These are phyloP conservation scores for Pomatorhinus ruficollis DNA, from an alignment of 2,113 vertebrate species.

Conservation along the genomic window DNA sequence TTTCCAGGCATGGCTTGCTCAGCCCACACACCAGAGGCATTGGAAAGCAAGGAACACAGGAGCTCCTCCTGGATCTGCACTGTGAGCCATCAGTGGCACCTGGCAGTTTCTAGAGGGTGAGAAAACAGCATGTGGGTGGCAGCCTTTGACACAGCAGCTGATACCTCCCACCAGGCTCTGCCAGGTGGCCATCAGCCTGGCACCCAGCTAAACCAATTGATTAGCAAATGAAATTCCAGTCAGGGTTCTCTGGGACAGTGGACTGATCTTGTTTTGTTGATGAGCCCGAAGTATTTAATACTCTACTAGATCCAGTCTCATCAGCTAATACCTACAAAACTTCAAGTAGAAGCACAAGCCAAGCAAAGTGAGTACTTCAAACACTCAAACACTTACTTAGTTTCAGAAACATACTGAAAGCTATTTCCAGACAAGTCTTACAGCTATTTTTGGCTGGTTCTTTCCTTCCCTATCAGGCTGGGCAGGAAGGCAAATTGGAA, in stretches of 20 bases:
- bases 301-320: neutral
- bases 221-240: neutral
- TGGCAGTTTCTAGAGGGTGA: neutral
- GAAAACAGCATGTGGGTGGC: neutral
- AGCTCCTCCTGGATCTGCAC: neutral
- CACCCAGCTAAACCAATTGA: neutral
- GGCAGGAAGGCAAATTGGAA: neutral
- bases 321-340: neutral
- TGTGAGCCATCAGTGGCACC: neutral
- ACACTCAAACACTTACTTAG: neutral
- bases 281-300: neutral
- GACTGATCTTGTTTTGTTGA: neutral
- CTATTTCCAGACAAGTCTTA: neutral
- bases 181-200: neutral
- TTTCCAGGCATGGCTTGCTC: neutral
- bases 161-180: neutral
- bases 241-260: neutral
- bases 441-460: neutral
- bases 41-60: neutral
- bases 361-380: neutral
- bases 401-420: neutral
- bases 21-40: neutral
- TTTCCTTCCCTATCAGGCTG: neutral
- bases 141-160: neutral
- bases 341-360: neutral